Evolutionary conservation across 2,888 invertebrate species (phyloP).

Genomic region (Drosophila greeni): DNA sequence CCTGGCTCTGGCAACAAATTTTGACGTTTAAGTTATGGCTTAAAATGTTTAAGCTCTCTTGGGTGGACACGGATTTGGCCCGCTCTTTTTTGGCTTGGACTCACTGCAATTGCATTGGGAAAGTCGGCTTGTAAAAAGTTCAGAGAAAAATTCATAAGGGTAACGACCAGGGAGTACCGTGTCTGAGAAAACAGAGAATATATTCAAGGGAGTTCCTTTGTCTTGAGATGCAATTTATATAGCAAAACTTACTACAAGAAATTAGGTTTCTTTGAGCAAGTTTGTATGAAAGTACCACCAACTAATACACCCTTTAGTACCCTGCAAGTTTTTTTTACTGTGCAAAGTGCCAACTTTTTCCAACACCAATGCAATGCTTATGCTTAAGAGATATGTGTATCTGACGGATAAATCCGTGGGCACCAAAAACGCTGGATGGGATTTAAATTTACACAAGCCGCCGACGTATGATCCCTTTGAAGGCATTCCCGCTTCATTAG

Average conservation of each 20-base stretch:
- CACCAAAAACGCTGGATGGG: slow-evolving; percentile 19
- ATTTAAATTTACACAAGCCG: slow-evolving; percentile 23
- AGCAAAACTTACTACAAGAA: neutral
- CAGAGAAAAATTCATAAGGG: neutral
- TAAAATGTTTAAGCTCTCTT: slow-evolving; percentile 53
- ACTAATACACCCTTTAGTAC: neutral
- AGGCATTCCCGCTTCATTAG: slow-evolving; percentile 16
- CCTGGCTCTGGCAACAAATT: slow-evolving; percentile 40
- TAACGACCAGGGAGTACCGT: neutral
- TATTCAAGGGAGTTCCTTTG: neutral
- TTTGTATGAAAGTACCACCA: neutral
- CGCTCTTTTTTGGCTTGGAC: neutral
- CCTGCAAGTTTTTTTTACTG: slow-evolving; percentile 14
- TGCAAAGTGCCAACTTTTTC: neutral
- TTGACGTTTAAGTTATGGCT: slow-evolving; percentile 64
- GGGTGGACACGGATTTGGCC: slow-evolving; percentile 30
- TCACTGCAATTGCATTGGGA: slow-evolving; percentile 23
- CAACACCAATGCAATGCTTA: neutral
- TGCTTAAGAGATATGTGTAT: slow-evolving; percentile 8
- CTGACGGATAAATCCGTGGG: slow-evolving; percentile 27
- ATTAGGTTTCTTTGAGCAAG: neutral
- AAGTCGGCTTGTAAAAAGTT: slow-evolving; percentile 4
- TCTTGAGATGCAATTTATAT: neutral
- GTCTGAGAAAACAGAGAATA: neutral
- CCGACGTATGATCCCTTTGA: slow-evolving; percentile 20